phyloP scores from a whole-genome alignment of 2,113 vertebrate genomes.

The Oryzias melastigma region DNA sequence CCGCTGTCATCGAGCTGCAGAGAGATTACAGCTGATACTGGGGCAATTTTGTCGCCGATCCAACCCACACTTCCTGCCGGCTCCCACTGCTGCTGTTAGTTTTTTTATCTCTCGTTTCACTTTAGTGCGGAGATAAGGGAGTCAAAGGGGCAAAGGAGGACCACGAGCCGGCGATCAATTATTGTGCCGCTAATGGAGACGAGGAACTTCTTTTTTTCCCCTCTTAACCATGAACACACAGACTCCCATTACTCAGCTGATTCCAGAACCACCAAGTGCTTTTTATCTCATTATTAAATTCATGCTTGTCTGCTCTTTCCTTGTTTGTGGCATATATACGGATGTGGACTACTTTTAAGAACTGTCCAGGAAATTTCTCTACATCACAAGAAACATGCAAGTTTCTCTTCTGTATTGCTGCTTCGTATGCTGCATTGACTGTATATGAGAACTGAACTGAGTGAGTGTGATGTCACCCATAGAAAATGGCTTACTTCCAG shows the following conservation, averaged over 20 bases:
- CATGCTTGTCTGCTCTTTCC: constrained; percentile 14
- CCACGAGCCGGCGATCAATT: constrained; percentile 14
- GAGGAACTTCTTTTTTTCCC: background rate
- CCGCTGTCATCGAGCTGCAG: constrained; percentile 1
- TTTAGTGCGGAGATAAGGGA: constrained; percentile 8
- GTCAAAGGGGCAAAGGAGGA: constrained; percentile 10
- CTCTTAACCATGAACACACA: too few species aligned
- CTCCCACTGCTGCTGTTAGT: constrained; percentile 28
- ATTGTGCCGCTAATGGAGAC: constrained; percentile 4
- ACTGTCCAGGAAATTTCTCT: constrained; percentile 21
- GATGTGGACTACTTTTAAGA: constrained; percentile 19
- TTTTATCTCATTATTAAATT: constrained; percentile 12
- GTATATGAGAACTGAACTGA: too few species aligned
- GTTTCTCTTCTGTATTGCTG: too few species aligned
- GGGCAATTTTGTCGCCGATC: constrained; percentile 42
- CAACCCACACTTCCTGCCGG: constrained; percentile 20
- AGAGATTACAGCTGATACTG: constrained; percentile 39
- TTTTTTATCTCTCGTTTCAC: constrained; percentile 31
- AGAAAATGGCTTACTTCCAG: too few species aligned
- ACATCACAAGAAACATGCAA: background rate
- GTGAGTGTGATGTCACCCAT: too few species aligned
- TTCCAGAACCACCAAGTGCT: background rate
- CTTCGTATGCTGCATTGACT: too few species aligned
- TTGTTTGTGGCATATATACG: constrained; percentile 10
- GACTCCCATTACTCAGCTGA: too few species aligned